A percentile compares a stretch with the other conserved stretches of the same genome.
phyloP scores from a whole-genome alignment of 2,888 invertebrate species.

The Villa cingulata region DNA sequence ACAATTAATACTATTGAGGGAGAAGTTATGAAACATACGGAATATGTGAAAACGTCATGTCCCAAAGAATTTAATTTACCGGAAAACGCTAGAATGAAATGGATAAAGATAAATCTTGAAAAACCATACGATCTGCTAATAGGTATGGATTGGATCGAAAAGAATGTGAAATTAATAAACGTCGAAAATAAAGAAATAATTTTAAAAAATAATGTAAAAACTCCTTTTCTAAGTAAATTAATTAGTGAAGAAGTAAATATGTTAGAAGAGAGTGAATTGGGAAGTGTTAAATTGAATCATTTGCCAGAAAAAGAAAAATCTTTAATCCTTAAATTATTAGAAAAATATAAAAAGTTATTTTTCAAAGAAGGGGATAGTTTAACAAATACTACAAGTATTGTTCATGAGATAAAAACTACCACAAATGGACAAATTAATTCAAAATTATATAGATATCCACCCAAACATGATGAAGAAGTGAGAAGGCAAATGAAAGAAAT shows the following conservation, averaged over 20 bases:
- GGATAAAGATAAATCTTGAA: too few relatives aligned
- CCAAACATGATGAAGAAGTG: conserved; percentile 5
- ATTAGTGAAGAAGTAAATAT: too few relatives aligned
- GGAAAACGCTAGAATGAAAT: too few relatives aligned
- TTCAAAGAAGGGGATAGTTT: conserved; percentile 11
- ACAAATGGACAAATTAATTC: too few relatives aligned
- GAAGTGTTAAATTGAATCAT: too few relatives aligned
- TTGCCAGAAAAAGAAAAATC: conserved; percentile 2
- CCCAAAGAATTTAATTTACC: conserved; percentile 8
- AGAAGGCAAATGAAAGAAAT: too few relatives aligned
- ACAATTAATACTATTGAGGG: conserved; percentile 5
- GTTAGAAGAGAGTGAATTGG: too few relatives aligned
- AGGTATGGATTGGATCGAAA: conserved; percentile 10
- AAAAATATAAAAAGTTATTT: conserved; percentile 4
- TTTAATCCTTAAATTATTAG: conserved; percentile 3
- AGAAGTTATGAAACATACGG: conserved; percentile 1
- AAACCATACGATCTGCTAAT: too few relatives aligned
- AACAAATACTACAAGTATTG: too few relatives aligned
- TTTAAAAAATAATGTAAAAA: neutral
- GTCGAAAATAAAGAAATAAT: conserved; percentile 5
- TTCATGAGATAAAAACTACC: too few relatives aligned
- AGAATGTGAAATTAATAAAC: conserved; percentile 7
- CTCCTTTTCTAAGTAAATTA: too few relatives aligned
- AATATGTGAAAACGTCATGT: conserved; percentile 8
- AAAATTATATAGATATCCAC: too few relatives aligned